Evolutionary conservation across 2,888 invertebrate species (phyloP).

Genomic region (Ophioninae sp.): DNA sequence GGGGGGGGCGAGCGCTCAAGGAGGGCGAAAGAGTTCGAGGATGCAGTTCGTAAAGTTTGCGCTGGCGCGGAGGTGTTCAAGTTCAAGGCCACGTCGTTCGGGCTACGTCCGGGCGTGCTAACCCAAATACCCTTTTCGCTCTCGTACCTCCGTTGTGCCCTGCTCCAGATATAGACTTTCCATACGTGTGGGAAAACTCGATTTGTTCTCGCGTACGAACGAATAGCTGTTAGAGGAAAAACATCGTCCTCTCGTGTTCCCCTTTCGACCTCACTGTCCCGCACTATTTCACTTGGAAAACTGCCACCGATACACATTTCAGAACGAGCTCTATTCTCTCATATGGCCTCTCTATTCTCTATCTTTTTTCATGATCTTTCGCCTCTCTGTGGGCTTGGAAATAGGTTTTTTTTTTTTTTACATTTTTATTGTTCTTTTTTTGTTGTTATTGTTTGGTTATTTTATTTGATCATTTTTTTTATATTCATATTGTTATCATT

Average conservation of each 20-base stretch:
- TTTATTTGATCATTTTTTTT: no score
- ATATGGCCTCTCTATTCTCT: background rate
- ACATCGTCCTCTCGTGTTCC: slow-evolving; percentile 46
- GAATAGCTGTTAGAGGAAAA: slow-evolving; percentile 55
- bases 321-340: slow-evolving; percentile 41
- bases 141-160: slow-evolving; percentile 36
- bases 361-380: background rate
- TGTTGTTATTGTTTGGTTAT: no score
- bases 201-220: slow-evolving; percentile 5
- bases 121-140: slow-evolving; percentile 73
- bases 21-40: slow-evolving; percentile 20
- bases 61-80: slow-evolving; percentile 68
- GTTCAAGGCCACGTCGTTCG: slow-evolving; percentile 75
- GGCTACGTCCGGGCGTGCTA: slow-evolving; percentile 75
- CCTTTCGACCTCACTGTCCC: slow-evolving; percentile 17
- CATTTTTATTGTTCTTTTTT: no score
- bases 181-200: background rate
- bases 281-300: slow-evolving; percentile 43
- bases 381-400: background rate
- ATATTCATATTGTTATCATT: no score
- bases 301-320: slow-evolving; percentile 18
- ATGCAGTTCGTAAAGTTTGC: slow-evolving; percentile 32
- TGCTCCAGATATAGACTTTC: background rate
- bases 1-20: no score
- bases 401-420: no score